These are phyloP conservation scores for Sebastiscus tertius DNA, from an alignment of 2,797 vertebrate genomes.

Conservation along the genomic window DNA sequence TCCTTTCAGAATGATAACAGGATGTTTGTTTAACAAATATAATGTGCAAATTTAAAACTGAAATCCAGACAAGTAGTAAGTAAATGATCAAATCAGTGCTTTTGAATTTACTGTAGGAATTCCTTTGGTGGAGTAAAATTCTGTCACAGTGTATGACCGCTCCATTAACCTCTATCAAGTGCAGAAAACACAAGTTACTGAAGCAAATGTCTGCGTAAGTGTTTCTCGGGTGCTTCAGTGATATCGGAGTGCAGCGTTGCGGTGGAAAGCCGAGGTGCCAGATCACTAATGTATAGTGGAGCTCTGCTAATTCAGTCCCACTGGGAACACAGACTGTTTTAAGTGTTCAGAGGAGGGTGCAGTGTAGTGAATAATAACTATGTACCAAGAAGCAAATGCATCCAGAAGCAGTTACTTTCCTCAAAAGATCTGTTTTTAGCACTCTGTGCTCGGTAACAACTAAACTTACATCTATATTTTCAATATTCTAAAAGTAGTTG, in stretches of 20 bases:
- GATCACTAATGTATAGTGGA: conserved; percentile 4
- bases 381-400: background rate
- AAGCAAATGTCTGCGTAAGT: background rate
- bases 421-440: conserved; percentile 9
- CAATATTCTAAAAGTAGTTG: background rate
- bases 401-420: background rate
- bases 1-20: too few relatives aligned
- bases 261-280: background rate
- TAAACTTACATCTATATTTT: background rate
- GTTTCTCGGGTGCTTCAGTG: background rate
- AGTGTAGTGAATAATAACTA: background rate
- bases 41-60: too few relatives aligned
- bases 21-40: too few relatives aligned
- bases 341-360: background rate
- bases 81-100: background rate
- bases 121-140: background rate
- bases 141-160: background rate
- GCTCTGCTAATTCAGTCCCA: conserved; percentile 12
- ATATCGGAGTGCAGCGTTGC: background rate
- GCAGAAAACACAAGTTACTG: background rate
- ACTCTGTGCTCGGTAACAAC: background rate
- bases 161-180: background rate
- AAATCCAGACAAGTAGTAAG: background rate
- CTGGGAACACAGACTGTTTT: background rate
- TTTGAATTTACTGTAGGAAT: background rate